phyloP scores from a whole-genome alignment of 2,113 vertebrate species.

The Sphaerodactylus townsendi region DNA sequence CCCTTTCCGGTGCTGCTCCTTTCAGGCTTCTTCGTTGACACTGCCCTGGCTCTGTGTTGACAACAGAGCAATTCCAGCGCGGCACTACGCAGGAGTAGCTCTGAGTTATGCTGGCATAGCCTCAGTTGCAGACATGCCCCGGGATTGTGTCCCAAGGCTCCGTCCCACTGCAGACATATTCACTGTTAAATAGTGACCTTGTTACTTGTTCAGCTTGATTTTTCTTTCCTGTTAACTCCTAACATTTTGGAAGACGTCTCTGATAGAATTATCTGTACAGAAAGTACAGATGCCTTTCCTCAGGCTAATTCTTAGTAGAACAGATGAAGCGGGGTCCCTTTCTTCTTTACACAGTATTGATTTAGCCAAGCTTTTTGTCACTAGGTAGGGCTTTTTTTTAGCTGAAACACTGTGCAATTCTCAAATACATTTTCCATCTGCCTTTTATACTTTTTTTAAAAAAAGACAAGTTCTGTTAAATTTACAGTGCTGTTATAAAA shows the following conservation, averaged over 20 bases:
- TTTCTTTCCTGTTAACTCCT: neutral
- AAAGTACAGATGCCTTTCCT: neutral
- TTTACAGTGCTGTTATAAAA: neutral
- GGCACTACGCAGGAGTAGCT: too few species aligned
- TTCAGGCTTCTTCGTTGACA: too few species aligned
- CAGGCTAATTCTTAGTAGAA: conserved; percentile 3
- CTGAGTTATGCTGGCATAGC: too few species aligned
- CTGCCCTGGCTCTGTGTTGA: too few species aligned
- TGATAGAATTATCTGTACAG: neutral
- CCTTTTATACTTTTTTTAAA: conserved; percentile 49
- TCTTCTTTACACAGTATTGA: conserved; percentile 64
- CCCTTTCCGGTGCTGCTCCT: too few species aligned
- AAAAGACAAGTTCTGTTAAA: neutral
- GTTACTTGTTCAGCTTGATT: neutral
- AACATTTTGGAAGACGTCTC: neutral
- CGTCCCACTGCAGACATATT: too few species aligned
- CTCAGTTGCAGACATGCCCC: too few species aligned
- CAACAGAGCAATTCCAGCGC: too few species aligned
- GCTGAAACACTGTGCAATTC: conserved; percentile 21
- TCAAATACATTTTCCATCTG: conserved; percentile 52
- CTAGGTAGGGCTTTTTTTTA: conserved; percentile 38
- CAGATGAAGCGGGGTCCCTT: conserved; percentile 39
- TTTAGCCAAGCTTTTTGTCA: conserved; percentile 58
- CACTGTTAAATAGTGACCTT: neutral
- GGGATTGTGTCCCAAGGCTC: too few species aligned